Base-by-base conservation (phyloP, 2,113 vertebrate genomes). In the Semnornis frantzii region DNA sequence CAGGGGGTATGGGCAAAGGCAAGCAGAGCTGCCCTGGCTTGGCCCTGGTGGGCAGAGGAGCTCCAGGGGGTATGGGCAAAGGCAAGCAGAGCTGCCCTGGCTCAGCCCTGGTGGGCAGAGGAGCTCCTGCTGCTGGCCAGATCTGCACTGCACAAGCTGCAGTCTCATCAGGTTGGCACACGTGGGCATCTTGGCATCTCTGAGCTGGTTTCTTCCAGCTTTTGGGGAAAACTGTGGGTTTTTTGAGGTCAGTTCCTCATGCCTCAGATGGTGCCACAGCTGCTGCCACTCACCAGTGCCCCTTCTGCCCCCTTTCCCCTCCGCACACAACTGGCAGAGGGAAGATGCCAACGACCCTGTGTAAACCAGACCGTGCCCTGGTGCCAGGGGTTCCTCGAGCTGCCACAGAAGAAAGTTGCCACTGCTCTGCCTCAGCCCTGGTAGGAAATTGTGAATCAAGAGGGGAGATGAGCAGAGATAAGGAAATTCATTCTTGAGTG, bases 191-290 rank as follows among this genome's bases (percentile, higher is more conserved):
- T 52, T 52, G 23, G 23, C 23, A 12, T 7, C 55, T 30, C 14
- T 7, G 27, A 24, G 12, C 7, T 0, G 4, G 79, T 60, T 94
- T 75, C 91, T 85, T 72, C 33, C 30, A 15, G 55, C 21, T 83
- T 72, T 33, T 42, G 73, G 91, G 70, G 65, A 5, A 92, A 95
- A 58, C 91, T 6, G 1, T 23, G 18, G 0, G 78, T 16, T 23
- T 95, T 95, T 95, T 94, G 90, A 86, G 91, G 91, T 92, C 33
- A 87, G 20, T 12, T 77, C 58, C 71, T 87, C 52, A 50, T 25
- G 7, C 3, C 3, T 25, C 42, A 3, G 66, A 21, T 39, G 44
- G 30, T 79, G n/a, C 7, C 34, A 34, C 55, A 48, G 70, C 19
- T 85, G 11, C 2, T 69, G 92, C 64, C 91, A 68, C 76, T 83